A percentile compares a stretch with the other conserved stretches of the same genome.
Conservation (phyloP, 2,113 vertebrate species). For the Burhinus bistriatus region DNA sequence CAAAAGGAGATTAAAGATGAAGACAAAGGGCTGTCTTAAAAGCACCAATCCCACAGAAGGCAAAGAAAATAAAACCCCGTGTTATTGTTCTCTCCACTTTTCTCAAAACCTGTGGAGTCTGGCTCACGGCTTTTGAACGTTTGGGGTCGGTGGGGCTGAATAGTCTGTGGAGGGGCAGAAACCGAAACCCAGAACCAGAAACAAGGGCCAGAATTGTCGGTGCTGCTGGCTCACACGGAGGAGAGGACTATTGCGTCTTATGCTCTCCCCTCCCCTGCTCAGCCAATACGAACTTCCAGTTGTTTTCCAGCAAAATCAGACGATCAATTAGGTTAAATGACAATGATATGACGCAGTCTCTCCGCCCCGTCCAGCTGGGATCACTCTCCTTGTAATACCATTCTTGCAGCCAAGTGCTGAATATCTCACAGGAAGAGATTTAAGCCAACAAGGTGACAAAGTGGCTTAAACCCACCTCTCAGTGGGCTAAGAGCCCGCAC, state of each 20-base stretch:
- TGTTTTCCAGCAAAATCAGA: not conserved
- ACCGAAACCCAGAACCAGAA: not conserved
- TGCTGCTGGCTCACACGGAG: fast-evolving
- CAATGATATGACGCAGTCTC: fast-evolving
- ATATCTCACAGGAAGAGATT: not conserved
- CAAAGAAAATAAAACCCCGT: not conserved
- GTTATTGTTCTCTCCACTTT: not conserved
- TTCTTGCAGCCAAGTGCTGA: not conserved
- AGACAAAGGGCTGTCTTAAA: not conserved
- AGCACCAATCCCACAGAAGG: not conserved
- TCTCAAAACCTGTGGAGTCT: not conserved
- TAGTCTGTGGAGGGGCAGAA: not conserved
- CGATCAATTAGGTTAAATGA: fast-evolving
- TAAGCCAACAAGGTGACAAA: not conserved
- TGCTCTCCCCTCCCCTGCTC: not conserved
- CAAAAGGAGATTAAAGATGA: not conserved
- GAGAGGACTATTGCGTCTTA: not conserved
- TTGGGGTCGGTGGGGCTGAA: not conserved
- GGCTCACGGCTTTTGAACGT: fast-evolving
- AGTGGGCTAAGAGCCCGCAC: not conserved
- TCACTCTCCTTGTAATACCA: not conserved
- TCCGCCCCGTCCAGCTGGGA: fast-evolving
- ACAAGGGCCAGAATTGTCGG: no score
- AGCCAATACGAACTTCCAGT: not conserved
- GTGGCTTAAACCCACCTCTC: not conserved